Percentiles rank a stretch among this genome's conserved stretches.
phyloP scores from a whole-genome alignment of 2,113 vertebrate genomes.

The Pluvialis apricaria region DNA sequence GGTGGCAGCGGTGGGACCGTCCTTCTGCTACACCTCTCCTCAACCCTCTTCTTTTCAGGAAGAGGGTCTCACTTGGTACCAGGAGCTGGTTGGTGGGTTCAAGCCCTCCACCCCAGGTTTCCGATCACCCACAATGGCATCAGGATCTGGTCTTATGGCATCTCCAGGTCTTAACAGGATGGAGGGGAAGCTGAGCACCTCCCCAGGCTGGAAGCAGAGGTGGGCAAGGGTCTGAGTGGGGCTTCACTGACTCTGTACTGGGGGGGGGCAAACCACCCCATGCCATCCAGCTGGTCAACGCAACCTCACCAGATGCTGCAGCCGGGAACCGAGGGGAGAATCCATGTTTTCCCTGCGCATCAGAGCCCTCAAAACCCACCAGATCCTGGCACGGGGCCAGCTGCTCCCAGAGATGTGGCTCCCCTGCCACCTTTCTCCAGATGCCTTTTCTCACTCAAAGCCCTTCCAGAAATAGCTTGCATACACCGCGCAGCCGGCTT shows the following conservation, averaged over 20 bases:
- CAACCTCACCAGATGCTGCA: not conserved
- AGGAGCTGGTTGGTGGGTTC: not conserved
- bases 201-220: not conserved
- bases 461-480: not conserved
- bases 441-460: not conserved
- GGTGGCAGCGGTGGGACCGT: not conserved
- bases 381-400: not conserved
- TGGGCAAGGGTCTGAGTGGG: not conserved
- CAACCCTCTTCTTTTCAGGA: not conserved
- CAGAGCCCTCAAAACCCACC: not conserved
- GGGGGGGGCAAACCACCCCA: not conserved
- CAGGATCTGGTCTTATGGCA: not conserved
- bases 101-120: not conserved
- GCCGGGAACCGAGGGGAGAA: not conserved
- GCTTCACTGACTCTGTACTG: not conserved
- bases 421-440: not conserved
- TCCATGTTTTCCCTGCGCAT: fast-evolving
- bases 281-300: fast-evolving
- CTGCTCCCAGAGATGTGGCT: not conserved
- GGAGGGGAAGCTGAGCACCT: not conserved
- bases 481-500: not conserved
- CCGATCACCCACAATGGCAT: fast-evolving
- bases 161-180: fast-evolving
- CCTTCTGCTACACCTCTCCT: not conserved
- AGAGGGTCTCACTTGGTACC: not conserved